Conservation (phyloP, 2,113 vertebrate genomes). For the Psilopogon haemacephalus region DNA sequence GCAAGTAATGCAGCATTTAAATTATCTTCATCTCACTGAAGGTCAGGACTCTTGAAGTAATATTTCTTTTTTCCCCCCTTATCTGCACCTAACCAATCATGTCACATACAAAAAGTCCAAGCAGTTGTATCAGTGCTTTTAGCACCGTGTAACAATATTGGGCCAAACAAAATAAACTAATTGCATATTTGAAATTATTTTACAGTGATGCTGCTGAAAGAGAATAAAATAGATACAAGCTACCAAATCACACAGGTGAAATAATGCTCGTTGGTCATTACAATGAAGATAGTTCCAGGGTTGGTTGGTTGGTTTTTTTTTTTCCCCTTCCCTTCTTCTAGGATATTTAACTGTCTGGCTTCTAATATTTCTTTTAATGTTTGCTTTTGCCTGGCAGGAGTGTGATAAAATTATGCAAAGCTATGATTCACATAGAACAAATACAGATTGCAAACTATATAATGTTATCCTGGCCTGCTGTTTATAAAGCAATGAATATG, state of each 20-base stretch:
- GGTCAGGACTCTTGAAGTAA: constrained; percentile 43
- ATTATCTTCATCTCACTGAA: constrained; percentile 49
- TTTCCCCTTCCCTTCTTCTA: constrained; percentile 13
- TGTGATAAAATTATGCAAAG: constrained; percentile 71
- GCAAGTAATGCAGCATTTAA: constrained; percentile 34
- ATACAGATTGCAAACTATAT: constrained; percentile 68
- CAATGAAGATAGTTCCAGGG: neutral
- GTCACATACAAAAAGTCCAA: neutral
- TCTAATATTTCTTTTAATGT: constrained; percentile 66
- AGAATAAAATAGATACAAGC: neutral
- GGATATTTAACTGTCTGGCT: constrained; percentile 53
- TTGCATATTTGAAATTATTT: constrained; percentile 35
- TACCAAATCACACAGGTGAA: neutral
- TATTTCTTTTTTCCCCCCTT: constrained; percentile 29
- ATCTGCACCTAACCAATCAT: constrained; percentile 55
- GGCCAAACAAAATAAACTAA: constrained; percentile 29
- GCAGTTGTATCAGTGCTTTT: neutral
- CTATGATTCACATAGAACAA: constrained; percentile 67
- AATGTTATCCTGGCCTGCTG: constrained; percentile 55
- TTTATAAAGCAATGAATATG: constrained; percentile 65
- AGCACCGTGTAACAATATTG: neutral
- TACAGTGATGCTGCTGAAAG: neutral
- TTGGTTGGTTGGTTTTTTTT: neutral
- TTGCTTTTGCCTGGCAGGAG: constrained; percentile 65
- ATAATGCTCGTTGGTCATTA: constrained; percentile 12